These are phyloP conservation scores for Gulo gulo DNA, from an alignment of 2,113 vertebrate genomes.

Conservation along the genomic window DNA sequence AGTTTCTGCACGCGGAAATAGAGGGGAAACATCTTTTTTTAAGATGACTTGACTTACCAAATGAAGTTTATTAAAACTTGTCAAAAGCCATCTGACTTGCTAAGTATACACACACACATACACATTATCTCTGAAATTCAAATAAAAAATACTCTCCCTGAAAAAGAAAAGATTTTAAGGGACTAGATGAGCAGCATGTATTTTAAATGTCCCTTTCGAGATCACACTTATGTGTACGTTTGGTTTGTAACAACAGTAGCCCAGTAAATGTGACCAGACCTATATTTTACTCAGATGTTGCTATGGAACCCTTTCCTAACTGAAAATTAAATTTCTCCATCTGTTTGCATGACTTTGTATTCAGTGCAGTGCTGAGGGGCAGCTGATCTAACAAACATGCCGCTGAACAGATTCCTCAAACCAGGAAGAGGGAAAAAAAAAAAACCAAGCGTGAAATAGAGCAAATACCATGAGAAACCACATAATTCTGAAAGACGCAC, in stretches of 20 bases:
- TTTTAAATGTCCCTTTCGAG: conserved; percentile 30
- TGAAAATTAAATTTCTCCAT: conserved; percentile 70
- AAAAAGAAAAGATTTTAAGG: not conserved
- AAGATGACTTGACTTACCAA: conserved; percentile 22
- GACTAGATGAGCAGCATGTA: not conserved
- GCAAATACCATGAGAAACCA: conserved; percentile 75
- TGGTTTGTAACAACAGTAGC: conserved; percentile 49
- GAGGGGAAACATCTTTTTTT: not conserved
- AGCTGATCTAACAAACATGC: conserved; percentile 83
- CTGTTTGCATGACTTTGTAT: conserved; percentile 82
- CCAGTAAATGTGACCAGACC: conserved; percentile 62
- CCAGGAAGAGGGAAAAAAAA: conserved; percentile 67
- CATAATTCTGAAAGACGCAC: conserved; percentile 75
- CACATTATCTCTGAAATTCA: not conserved
- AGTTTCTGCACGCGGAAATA: not conserved
- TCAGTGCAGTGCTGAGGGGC: conserved; percentile 48
- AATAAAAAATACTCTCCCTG: not conserved
- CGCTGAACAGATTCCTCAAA: conserved; percentile 73
- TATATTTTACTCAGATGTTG: conserved; percentile 65
- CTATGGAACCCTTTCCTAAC: conserved; percentile 57
- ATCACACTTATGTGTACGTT: conserved; percentile 12
- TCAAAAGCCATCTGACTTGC: conserved; percentile 33
- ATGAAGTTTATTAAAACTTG: conserved; percentile 6
- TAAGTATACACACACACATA: not conserved
- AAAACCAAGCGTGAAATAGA: not conserved